phyloP scores from a whole-genome alignment of 2,113 vertebrate genomes.

The Burhinus bistriatus region DNA sequence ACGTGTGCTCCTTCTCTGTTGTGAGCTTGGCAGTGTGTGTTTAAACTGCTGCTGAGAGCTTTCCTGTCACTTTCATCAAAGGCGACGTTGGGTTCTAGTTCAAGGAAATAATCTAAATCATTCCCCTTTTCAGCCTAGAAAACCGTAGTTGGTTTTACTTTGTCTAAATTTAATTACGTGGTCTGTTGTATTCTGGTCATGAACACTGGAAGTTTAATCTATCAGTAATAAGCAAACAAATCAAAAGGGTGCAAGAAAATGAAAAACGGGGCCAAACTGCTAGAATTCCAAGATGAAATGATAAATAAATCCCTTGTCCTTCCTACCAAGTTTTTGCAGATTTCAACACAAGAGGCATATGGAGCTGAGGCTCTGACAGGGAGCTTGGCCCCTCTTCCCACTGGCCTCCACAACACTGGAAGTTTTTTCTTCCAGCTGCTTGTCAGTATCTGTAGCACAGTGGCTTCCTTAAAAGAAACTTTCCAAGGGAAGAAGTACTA shows the following conservation, averaged over 20 bases:
- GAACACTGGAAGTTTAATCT: too few species aligned
- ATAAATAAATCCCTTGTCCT: neutral
- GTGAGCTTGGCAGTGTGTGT: neutral
- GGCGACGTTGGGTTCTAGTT: conserved; percentile 52
- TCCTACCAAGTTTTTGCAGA: neutral
- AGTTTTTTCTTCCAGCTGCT: conserved; percentile 21
- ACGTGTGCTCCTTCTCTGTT: neutral
- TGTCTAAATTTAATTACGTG: neutral
- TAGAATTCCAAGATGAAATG: neutral
- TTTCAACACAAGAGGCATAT: neutral
- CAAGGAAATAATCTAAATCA: conserved; percentile 56
- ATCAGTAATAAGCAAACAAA: neutral
- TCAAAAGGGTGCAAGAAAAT: neutral
- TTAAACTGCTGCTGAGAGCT: conserved; percentile 57
- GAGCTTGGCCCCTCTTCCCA: neutral
- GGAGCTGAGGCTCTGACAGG: neutral
- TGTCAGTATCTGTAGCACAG: conserved; percentile 33
- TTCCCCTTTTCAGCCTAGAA: conserved; percentile 30
- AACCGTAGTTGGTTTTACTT: neutral
- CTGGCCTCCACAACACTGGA: neutral
- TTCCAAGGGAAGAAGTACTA: neutral
- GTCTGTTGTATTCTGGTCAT: neutral
- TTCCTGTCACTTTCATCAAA: conserved; percentile 68
- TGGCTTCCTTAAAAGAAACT: neutral
- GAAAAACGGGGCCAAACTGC: neutral